A percentile compares a stretch with the other conserved stretches of the same genome.
These are phyloP conservation scores for Camelus bactrianus DNA, from an alignment of 2,113 vertebrate species.

Conservation along the genomic window DNA sequence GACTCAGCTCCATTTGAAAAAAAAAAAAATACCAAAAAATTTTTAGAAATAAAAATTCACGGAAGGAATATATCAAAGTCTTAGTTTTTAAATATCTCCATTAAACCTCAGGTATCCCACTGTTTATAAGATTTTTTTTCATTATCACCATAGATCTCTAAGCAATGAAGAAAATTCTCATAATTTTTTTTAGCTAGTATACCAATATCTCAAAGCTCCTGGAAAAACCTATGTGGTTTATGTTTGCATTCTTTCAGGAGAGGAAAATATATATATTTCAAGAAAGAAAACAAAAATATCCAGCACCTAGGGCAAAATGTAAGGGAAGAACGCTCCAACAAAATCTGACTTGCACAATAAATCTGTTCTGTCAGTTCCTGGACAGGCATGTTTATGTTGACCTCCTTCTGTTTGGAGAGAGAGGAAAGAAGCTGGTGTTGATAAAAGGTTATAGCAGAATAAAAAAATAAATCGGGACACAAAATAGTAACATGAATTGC, in stretches of 20 bases:
- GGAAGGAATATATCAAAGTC: background rate
- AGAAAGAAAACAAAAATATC: constrained; percentile 53
- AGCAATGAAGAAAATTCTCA: constrained; percentile 36
- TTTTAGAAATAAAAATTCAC: background rate
- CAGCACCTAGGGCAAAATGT: constrained; percentile 79
- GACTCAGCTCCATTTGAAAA: background rate
- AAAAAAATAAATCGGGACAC: constrained; percentile 75
- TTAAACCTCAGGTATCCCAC: background rate
- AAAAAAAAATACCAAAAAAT: background rate
- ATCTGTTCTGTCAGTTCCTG: constrained; percentile 83
- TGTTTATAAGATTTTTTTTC: constrained; percentile 34
- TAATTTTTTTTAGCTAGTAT: constrained; percentile 40
- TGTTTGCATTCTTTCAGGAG: constrained; percentile 73
- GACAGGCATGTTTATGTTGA: constrained; percentile 80
- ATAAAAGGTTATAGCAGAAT: constrained; percentile 73
- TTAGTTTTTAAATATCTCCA: constrained; percentile 34
- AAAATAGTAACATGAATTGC: constrained; percentile 55
- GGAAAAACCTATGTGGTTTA: constrained; percentile 69
- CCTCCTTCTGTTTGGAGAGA: constrained; percentile 74
- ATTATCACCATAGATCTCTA: background rate
- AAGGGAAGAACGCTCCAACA: constrained; percentile 66
- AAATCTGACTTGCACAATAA: constrained; percentile 77
- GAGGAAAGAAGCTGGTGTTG: constrained; percentile 72
- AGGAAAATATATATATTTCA: constrained; percentile 65
- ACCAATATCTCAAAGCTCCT: constrained; percentile 61